Conservation (phyloP, 2,113 vertebrate species). For the Psilopogon haemacephalus region DNA sequence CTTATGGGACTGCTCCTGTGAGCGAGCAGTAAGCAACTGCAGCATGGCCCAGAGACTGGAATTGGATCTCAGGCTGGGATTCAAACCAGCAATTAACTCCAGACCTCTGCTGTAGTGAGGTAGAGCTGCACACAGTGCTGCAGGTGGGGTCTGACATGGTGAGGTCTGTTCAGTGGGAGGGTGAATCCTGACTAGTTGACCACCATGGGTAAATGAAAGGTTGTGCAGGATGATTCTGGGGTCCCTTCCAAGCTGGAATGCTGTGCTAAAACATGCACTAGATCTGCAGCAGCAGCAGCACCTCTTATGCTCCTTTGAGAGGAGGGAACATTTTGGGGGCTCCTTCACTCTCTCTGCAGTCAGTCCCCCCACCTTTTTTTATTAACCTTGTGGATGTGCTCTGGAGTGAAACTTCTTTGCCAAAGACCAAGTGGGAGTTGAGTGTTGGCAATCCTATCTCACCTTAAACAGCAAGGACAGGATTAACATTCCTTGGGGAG, state of each 20-base stretch:
- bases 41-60: fast-evolving
- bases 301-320: not conserved
- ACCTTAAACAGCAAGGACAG: not conserved
- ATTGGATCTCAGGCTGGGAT: not conserved
- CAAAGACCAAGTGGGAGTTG: not conserved
- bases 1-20: not conserved
- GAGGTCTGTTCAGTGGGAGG: not conserved
- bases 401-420: not conserved
- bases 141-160: no score
- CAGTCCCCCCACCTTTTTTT: not conserved
- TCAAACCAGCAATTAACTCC: not conserved
- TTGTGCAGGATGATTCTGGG: no score
- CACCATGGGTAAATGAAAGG: no score
- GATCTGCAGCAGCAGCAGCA: not conserved
- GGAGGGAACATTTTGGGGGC: not conserved
- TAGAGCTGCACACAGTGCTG: no score
- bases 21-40: not conserved
- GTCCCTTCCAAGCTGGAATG: no score
- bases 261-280: not conserved
- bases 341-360: not conserved
- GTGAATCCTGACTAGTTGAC: not conserved
- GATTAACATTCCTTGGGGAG: not conserved
- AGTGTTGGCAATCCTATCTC: not conserved
- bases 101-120: fast-evolving
- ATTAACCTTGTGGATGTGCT: not conserved